phyloP scores from a whole-genome alignment of 2,797 vertebrate species.

The Galago senegalensis region DNA sequence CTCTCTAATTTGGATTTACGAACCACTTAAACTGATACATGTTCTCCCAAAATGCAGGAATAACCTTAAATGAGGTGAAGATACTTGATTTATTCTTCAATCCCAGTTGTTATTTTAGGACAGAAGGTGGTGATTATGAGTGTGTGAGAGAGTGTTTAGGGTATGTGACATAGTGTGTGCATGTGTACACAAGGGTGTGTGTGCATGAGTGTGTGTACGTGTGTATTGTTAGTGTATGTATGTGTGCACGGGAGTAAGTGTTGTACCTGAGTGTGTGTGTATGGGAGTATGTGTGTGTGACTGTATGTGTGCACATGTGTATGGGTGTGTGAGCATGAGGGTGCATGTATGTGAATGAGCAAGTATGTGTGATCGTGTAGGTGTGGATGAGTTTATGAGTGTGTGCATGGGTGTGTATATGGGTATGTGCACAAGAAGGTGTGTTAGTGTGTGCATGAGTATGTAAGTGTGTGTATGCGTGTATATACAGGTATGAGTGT shows the following conservation, averaged over 20 bases:
- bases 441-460: not conserved
- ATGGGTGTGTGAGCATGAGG: too few relatives aligned
- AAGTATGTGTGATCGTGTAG: too few relatives aligned
- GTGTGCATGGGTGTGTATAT: not conserved
- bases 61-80: not conserved
- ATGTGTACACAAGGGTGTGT: not conserved
- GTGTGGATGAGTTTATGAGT: too few relatives aligned
- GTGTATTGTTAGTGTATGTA: not conserved
- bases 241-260: not conserved
- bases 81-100: not conserved
- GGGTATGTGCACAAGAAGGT: too few relatives aligned
- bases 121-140: not conserved
- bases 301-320: not conserved
- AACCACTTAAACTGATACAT: not conserved
- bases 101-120: not conserved
- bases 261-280: not conserved
- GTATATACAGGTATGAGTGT: too few relatives aligned
- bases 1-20: not conserved
- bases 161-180: not conserved
- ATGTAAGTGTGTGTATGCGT: not conserved
- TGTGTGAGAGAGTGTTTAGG: not conserved
- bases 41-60: not conserved
- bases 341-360: not conserved
- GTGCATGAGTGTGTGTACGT: not conserved
- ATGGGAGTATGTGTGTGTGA: too few relatives aligned